phyloP scores from a whole-genome alignment of 1,140 invertebrate genomes.

The Marisa cornuarietis region DNA sequence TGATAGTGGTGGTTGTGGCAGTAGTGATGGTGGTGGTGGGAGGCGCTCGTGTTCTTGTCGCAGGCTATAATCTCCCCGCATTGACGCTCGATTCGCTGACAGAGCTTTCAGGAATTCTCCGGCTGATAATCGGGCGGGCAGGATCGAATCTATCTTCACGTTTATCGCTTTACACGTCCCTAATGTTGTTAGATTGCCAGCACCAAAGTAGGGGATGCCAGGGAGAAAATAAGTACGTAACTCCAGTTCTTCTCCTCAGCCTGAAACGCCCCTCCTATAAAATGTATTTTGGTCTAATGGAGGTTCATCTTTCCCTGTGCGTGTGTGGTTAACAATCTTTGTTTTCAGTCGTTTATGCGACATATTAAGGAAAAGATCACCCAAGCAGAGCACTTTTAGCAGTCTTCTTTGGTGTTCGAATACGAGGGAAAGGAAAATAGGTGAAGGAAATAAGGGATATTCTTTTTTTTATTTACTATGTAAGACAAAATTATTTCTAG shows the following conservation, averaged over 20 bases:
- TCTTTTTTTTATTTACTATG: not conserved
- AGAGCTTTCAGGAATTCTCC: not conserved
- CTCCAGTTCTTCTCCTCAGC: not conserved
- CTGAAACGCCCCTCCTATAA: no score
- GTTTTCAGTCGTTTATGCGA: no score
- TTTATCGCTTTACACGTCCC: conserved; percentile 2
- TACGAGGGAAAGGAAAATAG: not conserved
- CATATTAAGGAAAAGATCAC: no score
- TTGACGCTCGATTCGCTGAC: not conserved
- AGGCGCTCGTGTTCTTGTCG: not conserved
- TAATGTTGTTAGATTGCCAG: not conserved
- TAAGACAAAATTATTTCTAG: not conserved
- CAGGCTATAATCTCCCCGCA: not conserved
- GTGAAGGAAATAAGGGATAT: not conserved
- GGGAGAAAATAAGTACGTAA: not conserved
- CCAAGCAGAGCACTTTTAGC: no score
- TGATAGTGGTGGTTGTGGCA: no score
- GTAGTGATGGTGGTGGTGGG: no score
- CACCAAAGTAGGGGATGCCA: not conserved
- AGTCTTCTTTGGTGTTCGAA: no score
- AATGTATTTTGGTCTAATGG: no score
- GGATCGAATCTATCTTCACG: conserved; percentile 3
- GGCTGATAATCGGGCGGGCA: not conserved
- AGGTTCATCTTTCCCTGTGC: no score
- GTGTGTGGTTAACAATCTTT: no score